Conservation (phyloP, 1,140 invertebrate species). For the Acromyrmex charruanus region DNA sequence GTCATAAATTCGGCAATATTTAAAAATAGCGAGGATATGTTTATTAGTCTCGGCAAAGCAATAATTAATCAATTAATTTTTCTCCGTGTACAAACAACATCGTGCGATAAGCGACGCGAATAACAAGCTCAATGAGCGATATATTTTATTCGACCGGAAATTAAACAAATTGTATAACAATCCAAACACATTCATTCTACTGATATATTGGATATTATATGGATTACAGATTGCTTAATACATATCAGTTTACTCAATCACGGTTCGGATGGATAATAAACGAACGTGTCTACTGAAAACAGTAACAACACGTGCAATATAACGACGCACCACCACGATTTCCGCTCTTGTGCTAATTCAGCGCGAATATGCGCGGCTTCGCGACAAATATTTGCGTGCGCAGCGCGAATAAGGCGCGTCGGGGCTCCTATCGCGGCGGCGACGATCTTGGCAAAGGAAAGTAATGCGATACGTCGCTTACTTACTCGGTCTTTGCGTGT, state of each 20-base stretch:
- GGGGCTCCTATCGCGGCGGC: slow-evolving; percentile 22
- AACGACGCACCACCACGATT: background rate
- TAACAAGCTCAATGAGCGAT: background rate
- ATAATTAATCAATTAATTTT: too few species aligned
- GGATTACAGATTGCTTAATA: too few species aligned
- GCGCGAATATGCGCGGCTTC: slow-evolving; percentile 5
- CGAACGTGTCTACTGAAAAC: background rate
- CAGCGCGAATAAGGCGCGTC: slow-evolving; percentile 41
- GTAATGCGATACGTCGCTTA: slow-evolving; percentile 40
- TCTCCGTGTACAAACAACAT: background rate
- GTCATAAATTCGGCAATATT: too few species aligned
- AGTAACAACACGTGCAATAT: too few species aligned
- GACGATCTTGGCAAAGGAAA: slow-evolving; percentile 24
- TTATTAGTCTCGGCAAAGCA: too few species aligned
- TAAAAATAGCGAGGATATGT: too few species aligned
- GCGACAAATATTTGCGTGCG: slow-evolving; percentile 49
- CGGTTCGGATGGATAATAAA: too few species aligned
- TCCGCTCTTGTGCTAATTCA: slow-evolving; percentile 54
- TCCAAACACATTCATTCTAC: background rate
- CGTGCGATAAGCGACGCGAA: background rate
- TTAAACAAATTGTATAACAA: background rate
- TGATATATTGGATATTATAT: too few species aligned
- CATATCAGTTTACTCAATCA: too few species aligned
- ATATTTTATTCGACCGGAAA: background rate
- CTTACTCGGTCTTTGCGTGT: background rate